Conservation (phyloP, 2,888 invertebrate species). For the Drosophila nigricruria region DNA sequence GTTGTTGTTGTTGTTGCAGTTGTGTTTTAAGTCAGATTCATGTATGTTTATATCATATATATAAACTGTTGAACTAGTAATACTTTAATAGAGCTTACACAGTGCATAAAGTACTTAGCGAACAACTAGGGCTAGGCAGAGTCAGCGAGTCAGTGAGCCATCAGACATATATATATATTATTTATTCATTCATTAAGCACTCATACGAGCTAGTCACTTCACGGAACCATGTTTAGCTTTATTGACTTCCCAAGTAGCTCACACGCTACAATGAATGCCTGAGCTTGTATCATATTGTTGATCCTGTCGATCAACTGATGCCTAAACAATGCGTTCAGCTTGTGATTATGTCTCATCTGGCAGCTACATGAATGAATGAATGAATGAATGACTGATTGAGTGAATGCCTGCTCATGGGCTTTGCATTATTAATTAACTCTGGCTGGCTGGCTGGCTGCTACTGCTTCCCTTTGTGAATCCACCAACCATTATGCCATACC, state of each 20-base stretch:
- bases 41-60: neutral
- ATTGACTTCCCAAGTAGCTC: constrained; percentile 57
- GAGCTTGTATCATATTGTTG: constrained; percentile 17
- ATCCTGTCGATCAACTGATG: constrained; percentile 42
- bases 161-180: neutral
- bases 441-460: constrained; percentile 20
- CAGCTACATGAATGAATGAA: constrained; percentile 24
- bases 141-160: neutral
- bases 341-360: constrained; percentile 40
- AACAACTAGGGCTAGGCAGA: neutral
- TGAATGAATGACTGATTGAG: constrained; percentile 38
- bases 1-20: neutral
- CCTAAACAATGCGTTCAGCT: constrained; percentile 18
- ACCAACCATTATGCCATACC: constrained; percentile 81
- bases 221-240: constrained; percentile 7
- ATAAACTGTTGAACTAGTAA: constrained; percentile 21
- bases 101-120: neutral
- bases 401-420: constrained; percentile 57
- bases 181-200: neutral
- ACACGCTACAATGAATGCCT: constrained; percentile 47
- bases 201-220: neutral
- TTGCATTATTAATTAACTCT: constrained; percentile 77
- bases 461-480: constrained; percentile 60
- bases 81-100: constrained; percentile 39
- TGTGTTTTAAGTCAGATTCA: constrained; percentile 54